Evolutionary conservation across 1,140 invertebrate species (phyloP), one percentile per base, ranked within the genome.

Genomic region (Monomorium pharaonis): DNA sequence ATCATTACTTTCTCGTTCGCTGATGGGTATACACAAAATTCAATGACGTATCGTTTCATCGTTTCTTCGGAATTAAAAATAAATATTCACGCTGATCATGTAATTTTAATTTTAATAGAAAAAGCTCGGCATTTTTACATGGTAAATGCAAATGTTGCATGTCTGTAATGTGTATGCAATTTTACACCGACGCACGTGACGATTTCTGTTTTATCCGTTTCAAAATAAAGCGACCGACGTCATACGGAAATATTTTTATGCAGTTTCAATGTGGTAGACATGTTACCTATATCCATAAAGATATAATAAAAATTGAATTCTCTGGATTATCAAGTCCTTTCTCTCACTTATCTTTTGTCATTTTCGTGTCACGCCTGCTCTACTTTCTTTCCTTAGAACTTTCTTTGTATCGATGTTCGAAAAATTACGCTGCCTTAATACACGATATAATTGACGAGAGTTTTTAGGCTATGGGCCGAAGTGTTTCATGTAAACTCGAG

Each of bases 401-500:
- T 60, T 30, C 67, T 42, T 54, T 24, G 75, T 72, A n/a, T 83
- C 33, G n/a, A 86, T 83, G 77, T 86, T 74, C 9, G 2, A 44
- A 30, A 67, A 60, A 30, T 27, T 12, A 24, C 5, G 24, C 63
- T 75, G 30, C 2, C 74, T 16, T 9, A 24, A 62, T 27, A 69
- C 49, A 74, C 80, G 75, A 42, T 88, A 54, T 60, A 76, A 91
- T 44, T 78, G 37, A 83, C 67, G 56, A 94, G 94, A 94, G 94
- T 93, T 95, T 95, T 93, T 96, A 99, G 98, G 96, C 95, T 99
- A 92, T 99, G 99, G 99, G 98, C 98, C 75, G 99, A 99, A 95
- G 98, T 99, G 92, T 99, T 99, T 95, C 98, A 99, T 95, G 99
- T 99, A 91, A 98, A 98, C 88, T 98, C 98, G 10, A 98, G 97